Base-by-base conservation (phyloP, 2,888 invertebrate genomes). In the Nemurella pictetii region DNA sequence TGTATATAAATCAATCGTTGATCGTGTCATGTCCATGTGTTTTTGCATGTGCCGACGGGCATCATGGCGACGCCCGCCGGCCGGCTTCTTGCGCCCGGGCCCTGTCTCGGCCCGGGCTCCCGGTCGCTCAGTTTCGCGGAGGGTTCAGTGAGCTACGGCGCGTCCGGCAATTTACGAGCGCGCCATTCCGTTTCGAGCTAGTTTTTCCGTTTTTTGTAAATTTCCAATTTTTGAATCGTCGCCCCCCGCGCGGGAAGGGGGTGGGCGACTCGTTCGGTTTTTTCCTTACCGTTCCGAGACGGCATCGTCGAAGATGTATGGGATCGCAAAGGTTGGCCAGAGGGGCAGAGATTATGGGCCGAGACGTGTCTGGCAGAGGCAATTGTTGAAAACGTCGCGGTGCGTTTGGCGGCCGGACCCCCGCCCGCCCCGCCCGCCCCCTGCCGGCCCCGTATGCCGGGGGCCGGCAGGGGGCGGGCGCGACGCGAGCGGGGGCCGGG, bases 301-400 rank as follows among this genome's bases (percentile, higher is more conserved):
- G 55, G 55, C 55, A 55, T 55, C 9, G 55, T 55, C 55, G 55
- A 55, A 55, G 55, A 55, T 55, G 55, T 55, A 12, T 55, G 55
- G 55, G 55, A 55, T 55, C 55, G 55, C 55, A 15, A 55, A 55
- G 55, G 9, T 55, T 3, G 55, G 55, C 55, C 55, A 12, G 55
- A 55, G 20, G 55, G 55, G 55, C 55, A 55, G 55, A 55, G 55
- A 55, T 55, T 55, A 55, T 55, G 55, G 55, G 55, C 55, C 55
- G 55, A 55, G 55, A 55, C 55, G 55, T 55, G 55, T 55, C 55
- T 55, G 55, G 55, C 55, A 55, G 55, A 55, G 55, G 55, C 55
- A 55, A 55, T 55, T 55, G 55, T 55, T 78, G 30, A 78, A 78
- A 55, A 55, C 55, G 55, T 55, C 55, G 55, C 55, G 55, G 55